Conservation (phyloP, 2,888 invertebrate genomes). For the Acholoe squamosa region DNA sequence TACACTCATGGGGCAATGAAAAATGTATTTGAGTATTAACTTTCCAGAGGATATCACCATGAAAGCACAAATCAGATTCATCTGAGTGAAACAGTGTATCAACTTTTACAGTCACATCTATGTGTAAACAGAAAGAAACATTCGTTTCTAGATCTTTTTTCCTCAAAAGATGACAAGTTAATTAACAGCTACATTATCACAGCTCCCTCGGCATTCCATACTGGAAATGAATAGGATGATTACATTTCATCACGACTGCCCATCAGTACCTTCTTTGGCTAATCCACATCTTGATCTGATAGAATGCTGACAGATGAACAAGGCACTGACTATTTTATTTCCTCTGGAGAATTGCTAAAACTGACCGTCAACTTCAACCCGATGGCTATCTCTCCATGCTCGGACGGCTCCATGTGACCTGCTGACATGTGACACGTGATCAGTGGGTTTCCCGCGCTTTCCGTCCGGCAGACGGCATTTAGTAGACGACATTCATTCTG, state of each 20-base stretch:
- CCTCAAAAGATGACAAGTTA: too few relatives aligned
- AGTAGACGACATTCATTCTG: not conserved
- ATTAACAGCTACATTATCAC: too few relatives aligned
- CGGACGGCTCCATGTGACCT: not conserved
- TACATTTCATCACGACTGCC: not conserved
- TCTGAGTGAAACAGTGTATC: too few relatives aligned
- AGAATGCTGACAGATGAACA: not conserved
- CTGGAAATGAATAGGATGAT: not conserved
- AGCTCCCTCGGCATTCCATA: too few relatives aligned
- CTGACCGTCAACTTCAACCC: not conserved
- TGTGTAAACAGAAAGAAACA: too few relatives aligned
- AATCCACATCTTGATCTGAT: constrained; percentile 1
- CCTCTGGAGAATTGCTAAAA: not conserved
- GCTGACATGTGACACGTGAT: constrained; percentile 44
- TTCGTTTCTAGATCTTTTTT: too few relatives aligned
- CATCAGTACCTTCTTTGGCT: not conserved
- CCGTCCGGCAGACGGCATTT: not conserved
- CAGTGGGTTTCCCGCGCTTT: constrained; percentile 31
- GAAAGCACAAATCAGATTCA: too few relatives aligned
- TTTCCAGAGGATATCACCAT: too few relatives aligned
- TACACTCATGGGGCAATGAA: too few relatives aligned
- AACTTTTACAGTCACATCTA: too few relatives aligned
- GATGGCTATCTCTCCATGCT: not conserved
- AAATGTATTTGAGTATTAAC: too few relatives aligned
- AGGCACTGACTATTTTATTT: not conserved